These are phyloP conservation scores for Falco concolor DNA, from an alignment of 2,797 vertebrate genomes.

Conservation along the genomic window DNA sequence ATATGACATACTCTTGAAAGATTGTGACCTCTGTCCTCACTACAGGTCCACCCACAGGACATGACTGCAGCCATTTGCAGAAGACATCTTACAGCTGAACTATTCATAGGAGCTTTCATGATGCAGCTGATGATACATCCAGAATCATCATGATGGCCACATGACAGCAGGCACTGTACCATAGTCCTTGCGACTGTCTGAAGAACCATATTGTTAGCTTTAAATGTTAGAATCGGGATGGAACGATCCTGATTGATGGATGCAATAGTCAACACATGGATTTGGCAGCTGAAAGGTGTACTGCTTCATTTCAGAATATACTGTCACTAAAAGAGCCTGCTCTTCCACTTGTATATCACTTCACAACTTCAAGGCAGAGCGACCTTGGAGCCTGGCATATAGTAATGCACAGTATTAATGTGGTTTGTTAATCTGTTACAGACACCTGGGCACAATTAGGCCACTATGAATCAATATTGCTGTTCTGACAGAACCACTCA, in stretches of 20 bases:
- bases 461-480: not conserved
- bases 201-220: not conserved
- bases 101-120: not conserved
- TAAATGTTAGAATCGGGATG: not conserved
- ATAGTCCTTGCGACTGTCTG: not conserved
- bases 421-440: not conserved
- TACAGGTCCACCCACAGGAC: not conserved
- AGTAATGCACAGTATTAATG: not conserved
- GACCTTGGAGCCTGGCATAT: not conserved
- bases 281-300: not conserved
- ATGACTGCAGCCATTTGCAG: not conserved
- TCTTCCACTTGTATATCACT: not conserved
- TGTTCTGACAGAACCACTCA: not conserved
- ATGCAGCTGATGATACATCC: not conserved
- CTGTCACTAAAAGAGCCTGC: not conserved
- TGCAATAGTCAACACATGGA: not conserved
- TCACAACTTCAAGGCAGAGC: not conserved
- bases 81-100: not conserved
- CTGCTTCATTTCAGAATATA: not conserved
- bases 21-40: not conserved
- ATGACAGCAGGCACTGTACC: not conserved
- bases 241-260: not conserved
- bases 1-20: not conserved
- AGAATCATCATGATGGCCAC: not conserved
- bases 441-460: not conserved